phyloP scores from a whole-genome alignment of 2,797 vertebrate genomes.

The Acanthis flammea region DNA sequence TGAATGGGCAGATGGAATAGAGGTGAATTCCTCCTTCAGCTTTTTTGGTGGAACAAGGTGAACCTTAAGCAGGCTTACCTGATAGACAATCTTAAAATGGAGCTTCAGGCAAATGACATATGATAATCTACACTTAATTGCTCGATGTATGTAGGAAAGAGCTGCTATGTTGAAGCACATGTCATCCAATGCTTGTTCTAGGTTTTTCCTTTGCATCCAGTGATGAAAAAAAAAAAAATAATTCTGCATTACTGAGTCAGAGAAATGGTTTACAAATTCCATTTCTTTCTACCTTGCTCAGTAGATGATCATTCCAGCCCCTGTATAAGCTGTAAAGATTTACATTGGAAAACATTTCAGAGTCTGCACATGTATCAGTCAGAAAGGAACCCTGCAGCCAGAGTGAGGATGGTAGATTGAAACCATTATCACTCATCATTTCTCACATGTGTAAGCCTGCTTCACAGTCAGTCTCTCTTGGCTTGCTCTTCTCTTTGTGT shows the following conservation, averaged over 20 bases:
- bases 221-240: neutral
- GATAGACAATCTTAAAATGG: neutral
- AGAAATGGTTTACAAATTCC: neutral
- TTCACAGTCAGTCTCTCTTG: neutral
- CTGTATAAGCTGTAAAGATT: neutral
- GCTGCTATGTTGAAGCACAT: neutral
- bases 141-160: neutral
- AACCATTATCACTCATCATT: neutral
- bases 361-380: neutral
- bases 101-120: neutral
- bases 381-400: neutral
- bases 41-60: neutral
- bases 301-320: neutral
- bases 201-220: neutral
- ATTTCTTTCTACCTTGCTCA: neutral
- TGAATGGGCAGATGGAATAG: rapidly evolving
- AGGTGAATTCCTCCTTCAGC: neutral
- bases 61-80: neutral
- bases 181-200: neutral
- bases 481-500: neutral
- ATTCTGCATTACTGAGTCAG: neutral
- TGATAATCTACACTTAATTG: conserved; percentile 38
- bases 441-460: neutral
- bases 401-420: neutral
- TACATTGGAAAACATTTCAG: neutral